Base-by-base conservation (phyloP, 2,113 vertebrate species). In the Toxotes chatareus region DNA sequence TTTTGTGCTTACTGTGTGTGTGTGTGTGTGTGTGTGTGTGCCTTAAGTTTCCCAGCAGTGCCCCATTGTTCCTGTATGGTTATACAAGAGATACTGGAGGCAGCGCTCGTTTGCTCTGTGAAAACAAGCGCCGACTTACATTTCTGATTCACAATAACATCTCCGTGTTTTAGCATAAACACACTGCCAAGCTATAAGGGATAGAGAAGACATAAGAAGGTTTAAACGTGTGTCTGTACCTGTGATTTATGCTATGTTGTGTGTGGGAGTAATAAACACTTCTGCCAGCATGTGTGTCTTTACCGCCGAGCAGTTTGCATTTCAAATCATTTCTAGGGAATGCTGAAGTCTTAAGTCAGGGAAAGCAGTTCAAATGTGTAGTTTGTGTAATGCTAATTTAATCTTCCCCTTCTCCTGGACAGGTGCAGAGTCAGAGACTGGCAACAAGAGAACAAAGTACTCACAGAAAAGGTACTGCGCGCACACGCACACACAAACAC, bases 361-460 rank as follows among this genome's bases (percentile, higher is more conserved):
- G 63, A 79, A 64, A 81, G 61, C 57, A 61, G 51, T 83, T 82
- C 34, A 77, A 67, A 83, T 77, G 23, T 84, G 62, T 67, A 80
- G 79, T 86, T 80, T 60, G 40, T 83, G 62, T 85, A 73, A 67
- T 90, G 76, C 76, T 83, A 75, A 90, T 90, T 84, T 66, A 71
- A 81, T 79, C 80, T 80, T 17, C 82, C 68, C 64, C 42, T 59
- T 79, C 79, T 85, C 57, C 27, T 61, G 70, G 81, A 79, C 84
- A 90, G 87, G 89, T 90, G 80, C 64, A 66, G 71, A 70, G 73
- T 87, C 74, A 75, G 53, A 86, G 76, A 77, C 73, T 56, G 59
- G 77, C 73, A 77, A 59, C 69, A 74, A 67, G 65, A 86, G 78
- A 86, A 83, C 47, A 86, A 81, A 82, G 75, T 76, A 38, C 82